Evolutionary conservation across 2,797 vertebrate genomes (phyloP).

Genomic region (Avahi laniger): DNA sequence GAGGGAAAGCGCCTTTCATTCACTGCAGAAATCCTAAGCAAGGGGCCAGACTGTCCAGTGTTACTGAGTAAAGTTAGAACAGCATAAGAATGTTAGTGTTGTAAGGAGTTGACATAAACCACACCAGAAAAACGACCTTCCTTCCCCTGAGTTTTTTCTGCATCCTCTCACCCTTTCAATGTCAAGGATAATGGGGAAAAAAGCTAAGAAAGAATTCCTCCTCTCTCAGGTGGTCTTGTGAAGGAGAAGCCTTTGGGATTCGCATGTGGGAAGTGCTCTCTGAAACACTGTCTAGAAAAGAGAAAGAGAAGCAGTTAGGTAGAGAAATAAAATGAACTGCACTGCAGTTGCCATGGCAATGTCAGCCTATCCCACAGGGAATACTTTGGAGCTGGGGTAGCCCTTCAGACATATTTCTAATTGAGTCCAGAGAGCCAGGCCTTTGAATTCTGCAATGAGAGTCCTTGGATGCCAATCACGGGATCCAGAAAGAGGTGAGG

Average conservation of each 20-base stretch:
- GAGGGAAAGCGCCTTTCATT: neutral
- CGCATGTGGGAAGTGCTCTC: neutral
- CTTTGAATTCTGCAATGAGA: neutral
- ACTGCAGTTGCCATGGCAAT: neutral
- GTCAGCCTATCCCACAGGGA: neutral
- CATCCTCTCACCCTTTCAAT: neutral
- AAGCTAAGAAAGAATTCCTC: neutral
- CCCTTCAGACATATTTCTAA: neutral
- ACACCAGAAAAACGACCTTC: neutral
- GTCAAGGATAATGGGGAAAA: neutral
- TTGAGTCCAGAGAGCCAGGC: neutral
- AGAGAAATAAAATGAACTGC: neutral
- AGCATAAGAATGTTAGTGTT: neutral
- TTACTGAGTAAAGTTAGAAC: neutral
- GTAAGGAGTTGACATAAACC: neutral
- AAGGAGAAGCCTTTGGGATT: neutral
- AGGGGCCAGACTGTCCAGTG: neutral
- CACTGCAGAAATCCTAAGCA: neutral
- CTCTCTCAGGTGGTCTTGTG: neutral
- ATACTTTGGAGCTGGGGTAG: neutral
- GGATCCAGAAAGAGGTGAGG: neutral
- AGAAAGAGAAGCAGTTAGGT: neutral
- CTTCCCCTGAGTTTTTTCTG: neutral
- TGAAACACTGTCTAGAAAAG: neutral
- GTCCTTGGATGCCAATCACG: neutral